Percentiles rank a stretch among this genome's conserved stretches.
phyloP scores from a whole-genome alignment of 1,140 invertebrate genomes.

The Zophobas morio region DNA sequence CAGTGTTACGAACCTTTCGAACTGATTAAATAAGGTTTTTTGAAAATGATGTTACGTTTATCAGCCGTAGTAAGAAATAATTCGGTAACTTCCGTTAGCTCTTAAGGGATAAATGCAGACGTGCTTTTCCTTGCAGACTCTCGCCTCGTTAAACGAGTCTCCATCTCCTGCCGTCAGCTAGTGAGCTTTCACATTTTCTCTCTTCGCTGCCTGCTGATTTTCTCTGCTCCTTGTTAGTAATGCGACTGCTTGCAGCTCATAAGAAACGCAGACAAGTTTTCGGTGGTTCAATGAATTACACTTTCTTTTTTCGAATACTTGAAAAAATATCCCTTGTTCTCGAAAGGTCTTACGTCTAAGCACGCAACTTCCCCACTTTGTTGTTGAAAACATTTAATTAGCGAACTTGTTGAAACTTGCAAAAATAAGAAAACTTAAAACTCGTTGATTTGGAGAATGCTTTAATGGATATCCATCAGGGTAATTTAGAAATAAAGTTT shows the following conservation, averaged over 20 bases:
- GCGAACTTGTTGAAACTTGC: not conserved
- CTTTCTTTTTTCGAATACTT: not conserved
- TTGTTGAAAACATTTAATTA: slow-evolving; percentile 5
- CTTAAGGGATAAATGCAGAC: slow-evolving; percentile 40
- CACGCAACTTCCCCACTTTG: not conserved
- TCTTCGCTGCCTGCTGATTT: slow-evolving; percentile 41
- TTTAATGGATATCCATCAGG: not conserved
- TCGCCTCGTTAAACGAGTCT: slow-evolving; percentile 36
- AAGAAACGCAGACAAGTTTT: not conserved
- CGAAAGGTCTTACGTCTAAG: not conserved
- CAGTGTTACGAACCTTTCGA: not conserved
- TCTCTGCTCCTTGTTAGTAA: slow-evolving; percentile 36
- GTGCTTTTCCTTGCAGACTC: slow-evolving; percentile 36
- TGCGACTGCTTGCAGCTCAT: slow-evolving; percentile 31
- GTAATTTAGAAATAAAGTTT: no score
- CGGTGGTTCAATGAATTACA: slow-evolving; percentile 31
- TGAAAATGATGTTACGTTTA: slow-evolving; percentile 39
- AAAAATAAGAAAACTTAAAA: not conserved
- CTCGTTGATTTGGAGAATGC: not conserved
- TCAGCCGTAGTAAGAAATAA: slow-evolving; percentile 29
- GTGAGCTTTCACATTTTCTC: slow-evolving; percentile 42
- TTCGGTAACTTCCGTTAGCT: slow-evolving; percentile 41
- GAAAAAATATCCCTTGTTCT: not conserved
- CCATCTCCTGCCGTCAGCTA: slow-evolving; percentile 37
- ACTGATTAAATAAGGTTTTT: slow-evolving; percentile 31